Base-by-base conservation (phyloP, 2,113 vertebrate genomes). In the Dipodomys stephensi region DNA sequence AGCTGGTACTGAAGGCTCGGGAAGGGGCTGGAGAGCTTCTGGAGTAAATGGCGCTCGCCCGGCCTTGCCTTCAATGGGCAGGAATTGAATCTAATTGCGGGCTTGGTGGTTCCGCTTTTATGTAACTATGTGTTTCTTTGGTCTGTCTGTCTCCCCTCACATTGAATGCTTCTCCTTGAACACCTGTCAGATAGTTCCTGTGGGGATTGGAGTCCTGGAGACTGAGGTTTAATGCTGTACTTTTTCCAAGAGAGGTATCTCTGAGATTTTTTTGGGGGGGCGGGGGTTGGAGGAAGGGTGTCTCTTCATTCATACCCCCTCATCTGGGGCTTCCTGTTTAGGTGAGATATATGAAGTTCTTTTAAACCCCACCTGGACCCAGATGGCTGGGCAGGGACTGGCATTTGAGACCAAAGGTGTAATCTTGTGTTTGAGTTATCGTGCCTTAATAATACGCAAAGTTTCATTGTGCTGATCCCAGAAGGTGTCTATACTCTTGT, bases 1-100 rank as follows among this genome's bases (percentile, higher is more conserved):
- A 98, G 98, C 97, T 98, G 98, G 97, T 83, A 7, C 39, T 39
- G 91, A 88, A 96, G 95, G 90, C 9, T 92, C 80, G 94, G 89
- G 91, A 94, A 76, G 60, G 96, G 79, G 88, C 95, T 67, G n/a
- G 93, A 89, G 95, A 91, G 64, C 87, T 76, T 96, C 97, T 97
- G 87, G 72, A 72, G 10, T 90, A 91, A 92, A 84, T 69, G 74
- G 96, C 93, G 71, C 96, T 96, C 92, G 96, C 92, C n/a, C 93
- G 95, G 89, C 94, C 97, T 97, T 30, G 92, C 93, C 78, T 92
- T 2, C 76, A 93, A 76, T 96, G 93, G 94, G 90, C 94, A 96
- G 90, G 89, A 96, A 93, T 0, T 0, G 32, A 73, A 22, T 97
- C 97, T 97, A 95, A 97, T 97, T 97, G 94, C 0, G 16, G 95